Conservation (phyloP, 2,797 vertebrate genomes). For the Mus caroli region DNA sequence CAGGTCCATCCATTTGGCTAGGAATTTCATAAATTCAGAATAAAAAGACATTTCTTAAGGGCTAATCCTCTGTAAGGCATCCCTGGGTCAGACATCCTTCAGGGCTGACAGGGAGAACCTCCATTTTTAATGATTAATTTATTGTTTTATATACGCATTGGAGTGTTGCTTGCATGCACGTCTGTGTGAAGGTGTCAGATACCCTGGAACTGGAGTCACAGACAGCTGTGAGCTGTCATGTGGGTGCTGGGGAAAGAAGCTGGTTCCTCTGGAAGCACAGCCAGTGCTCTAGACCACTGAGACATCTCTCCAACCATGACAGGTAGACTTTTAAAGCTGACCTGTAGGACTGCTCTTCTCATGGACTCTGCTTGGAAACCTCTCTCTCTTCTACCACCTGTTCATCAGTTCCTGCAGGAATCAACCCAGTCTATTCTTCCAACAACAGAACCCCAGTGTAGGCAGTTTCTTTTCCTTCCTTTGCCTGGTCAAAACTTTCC, state of each 20-base stretch:
- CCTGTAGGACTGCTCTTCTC: background rate
- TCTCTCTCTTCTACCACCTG: background rate
- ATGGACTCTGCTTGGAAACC: background rate
- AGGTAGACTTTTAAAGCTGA: background rate
- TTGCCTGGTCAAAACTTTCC: background rate
- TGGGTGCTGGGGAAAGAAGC: background rate
- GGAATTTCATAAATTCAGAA: too few relatives aligned
- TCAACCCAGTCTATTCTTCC: background rate
- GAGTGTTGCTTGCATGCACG: background rate
- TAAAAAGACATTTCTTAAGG: background rate
- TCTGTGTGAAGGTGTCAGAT: background rate
- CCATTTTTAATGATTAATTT: background rate
- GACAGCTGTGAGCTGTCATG: background rate
- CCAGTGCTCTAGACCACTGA: background rate
- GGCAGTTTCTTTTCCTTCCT: conserved; percentile 11
- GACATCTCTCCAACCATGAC: background rate
- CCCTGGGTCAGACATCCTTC: background rate
- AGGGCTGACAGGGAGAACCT: background rate
- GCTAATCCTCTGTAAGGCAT: background rate
- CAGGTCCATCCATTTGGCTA: too few relatives aligned
- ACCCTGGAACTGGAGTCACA: background rate
- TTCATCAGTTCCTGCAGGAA: background rate
- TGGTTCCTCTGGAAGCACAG: background rate
- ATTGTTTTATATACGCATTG: background rate
- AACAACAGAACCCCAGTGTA: background rate